Percentiles rank a stretch among this genome's conserved stretches.
phyloP scores from a whole-genome alignment of 2,888 invertebrate genomes.

The Eupelmus urozonus region DNA sequence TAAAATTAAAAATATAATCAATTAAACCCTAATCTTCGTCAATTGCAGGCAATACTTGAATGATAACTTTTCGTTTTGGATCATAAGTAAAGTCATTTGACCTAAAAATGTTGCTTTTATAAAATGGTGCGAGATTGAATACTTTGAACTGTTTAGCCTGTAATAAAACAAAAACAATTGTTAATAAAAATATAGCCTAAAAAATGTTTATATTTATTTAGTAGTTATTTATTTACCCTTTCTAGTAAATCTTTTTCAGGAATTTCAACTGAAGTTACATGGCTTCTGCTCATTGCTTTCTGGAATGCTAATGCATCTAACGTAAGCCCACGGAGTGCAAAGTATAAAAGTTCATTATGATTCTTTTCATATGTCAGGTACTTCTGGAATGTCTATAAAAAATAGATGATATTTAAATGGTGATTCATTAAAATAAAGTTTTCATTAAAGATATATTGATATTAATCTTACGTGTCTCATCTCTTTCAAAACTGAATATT shows the following conservation, averaged over 20 bases:
- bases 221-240: constrained; percentile 77
- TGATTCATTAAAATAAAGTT: neutral
- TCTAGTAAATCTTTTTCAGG: constrained; percentile 90
- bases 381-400: constrained; percentile 90
- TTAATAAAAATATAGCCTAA: constrained; percentile 45
- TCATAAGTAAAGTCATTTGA: constrained; percentile 93
- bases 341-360: constrained; percentile 96
- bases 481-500: constrained; percentile 97
- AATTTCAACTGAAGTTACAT: constrained; percentile 88
- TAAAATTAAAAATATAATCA: constrained; percentile 24
- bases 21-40: constrained; percentile 64
- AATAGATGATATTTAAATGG: constrained; percentile 18
- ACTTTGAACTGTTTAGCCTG: constrained; percentile 96
- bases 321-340: constrained; percentile 94
- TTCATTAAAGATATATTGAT: neutral
- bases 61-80: constrained; percentile 88
- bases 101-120: constrained; percentile 92
- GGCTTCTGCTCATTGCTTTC: constrained; percentile 83
- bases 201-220: constrained; percentile 14
- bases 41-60: constrained; percentile 87
- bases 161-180: constrained; percentile 71
- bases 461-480: constrained; percentile 93
- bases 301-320: constrained; percentile 94
- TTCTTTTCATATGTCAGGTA: constrained; percentile 96
- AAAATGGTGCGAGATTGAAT: constrained; percentile 92